A percentile compares a stretch with the other conserved stretches of the same genome.
Conservation (phyloP, 2,797 vertebrate genomes). For the Malacoraja senta region DNA sequence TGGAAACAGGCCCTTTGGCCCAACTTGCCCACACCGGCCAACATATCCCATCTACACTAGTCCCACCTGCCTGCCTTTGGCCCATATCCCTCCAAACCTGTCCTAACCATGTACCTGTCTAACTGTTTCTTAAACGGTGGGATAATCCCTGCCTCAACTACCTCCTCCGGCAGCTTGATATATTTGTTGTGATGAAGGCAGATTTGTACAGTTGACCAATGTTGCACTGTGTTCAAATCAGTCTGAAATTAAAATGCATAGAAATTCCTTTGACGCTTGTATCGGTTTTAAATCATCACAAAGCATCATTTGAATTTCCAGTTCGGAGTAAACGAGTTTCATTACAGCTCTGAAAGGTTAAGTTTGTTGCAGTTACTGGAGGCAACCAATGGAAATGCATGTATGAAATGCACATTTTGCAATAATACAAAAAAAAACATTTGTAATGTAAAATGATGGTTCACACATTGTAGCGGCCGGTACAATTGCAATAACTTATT, state of each 20-base stretch:
- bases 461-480: neutral
- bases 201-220: neutral
- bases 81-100: too few species aligned
- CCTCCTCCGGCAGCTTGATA: too few species aligned
- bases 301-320: neutral
- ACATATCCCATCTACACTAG: too few species aligned
- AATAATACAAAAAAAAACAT: neutral
- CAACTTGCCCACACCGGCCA: too few species aligned
- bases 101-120: too few species aligned
- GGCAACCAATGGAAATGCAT: neutral
- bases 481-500: neutral
- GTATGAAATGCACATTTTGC: conserved; percentile 28
- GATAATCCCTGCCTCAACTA: too few species aligned
- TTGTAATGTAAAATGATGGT: conserved; percentile 10
- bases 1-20: too few species aligned
- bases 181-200: neutral
- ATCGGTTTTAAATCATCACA: neutral
- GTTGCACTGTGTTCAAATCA: too few species aligned
- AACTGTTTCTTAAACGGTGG: too few species aligned
- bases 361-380: neutral
- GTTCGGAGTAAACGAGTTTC: neutral
- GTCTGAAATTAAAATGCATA: neutral
- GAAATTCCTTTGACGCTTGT: neutral
- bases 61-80: too few species aligned
- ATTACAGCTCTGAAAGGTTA: neutral